These are phyloP conservation scores for Mus spicilegus DNA, from an alignment of 2,113 vertebrate species.

Conservation along the genomic window DNA sequence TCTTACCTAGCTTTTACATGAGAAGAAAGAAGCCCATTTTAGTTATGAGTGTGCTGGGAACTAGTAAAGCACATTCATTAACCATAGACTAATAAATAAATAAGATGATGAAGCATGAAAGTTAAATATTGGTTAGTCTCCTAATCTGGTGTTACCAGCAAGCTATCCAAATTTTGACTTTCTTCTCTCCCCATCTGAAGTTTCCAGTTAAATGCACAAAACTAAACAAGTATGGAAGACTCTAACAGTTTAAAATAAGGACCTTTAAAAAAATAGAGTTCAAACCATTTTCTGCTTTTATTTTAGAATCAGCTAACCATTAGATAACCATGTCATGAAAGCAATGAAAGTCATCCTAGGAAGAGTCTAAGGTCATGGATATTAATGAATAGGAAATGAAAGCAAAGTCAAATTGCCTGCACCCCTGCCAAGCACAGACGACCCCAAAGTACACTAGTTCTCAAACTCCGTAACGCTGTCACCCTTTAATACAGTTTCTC, in stretches of 20 bases:
- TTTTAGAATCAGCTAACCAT: not conserved
- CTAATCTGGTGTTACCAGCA: not conserved
- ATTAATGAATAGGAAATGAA: not conserved
- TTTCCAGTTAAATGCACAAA: not conserved
- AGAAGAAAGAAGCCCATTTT: not conserved
- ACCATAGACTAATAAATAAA: not conserved
- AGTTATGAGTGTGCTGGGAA: not conserved
- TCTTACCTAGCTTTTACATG: not conserved
- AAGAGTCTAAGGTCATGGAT: not conserved
- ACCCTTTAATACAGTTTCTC: not conserved
- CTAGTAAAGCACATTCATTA: not conserved
- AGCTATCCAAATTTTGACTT: not conserved
- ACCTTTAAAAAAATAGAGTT: not conserved
- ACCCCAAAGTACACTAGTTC: not conserved
- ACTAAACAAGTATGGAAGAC: constrained; percentile 13
- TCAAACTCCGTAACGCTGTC: not conserved
- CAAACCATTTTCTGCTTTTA: constrained; percentile 44
- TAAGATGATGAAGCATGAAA: not conserved
- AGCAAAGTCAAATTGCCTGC: not conserved
- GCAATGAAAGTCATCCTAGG: constrained; percentile 3
- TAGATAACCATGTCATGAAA: constrained; percentile 40
- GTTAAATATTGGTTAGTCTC: not conserved
- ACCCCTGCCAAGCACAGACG: not conserved
- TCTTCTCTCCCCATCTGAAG: not conserved
- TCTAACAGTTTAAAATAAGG: not conserved